phyloP scores from a whole-genome alignment of 2,113 vertebrate genomes.

The Microtus montanus region DNA sequence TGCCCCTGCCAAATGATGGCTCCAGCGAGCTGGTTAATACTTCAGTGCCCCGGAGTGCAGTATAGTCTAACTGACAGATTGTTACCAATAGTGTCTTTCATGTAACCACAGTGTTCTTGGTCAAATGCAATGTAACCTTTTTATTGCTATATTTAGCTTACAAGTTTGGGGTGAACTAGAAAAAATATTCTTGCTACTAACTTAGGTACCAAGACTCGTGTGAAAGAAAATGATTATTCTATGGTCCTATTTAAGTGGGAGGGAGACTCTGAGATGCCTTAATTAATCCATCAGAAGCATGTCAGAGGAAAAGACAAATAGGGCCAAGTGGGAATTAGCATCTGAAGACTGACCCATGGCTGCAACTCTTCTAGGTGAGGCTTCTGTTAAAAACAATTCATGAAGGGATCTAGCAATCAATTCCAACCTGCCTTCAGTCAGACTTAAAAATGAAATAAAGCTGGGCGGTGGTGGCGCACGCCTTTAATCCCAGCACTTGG shows the following conservation, averaged over 20 bases:
- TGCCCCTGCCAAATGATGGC: background rate
- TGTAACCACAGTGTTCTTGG: background rate
- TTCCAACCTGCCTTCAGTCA: background rate
- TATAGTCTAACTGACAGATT: background rate
- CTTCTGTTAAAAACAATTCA: background rate
- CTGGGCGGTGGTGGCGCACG: too few relatives aligned
- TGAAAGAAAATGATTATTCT: slow-evolving; percentile 4
- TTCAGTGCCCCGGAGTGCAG: background rate
- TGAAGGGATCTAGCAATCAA: too few relatives aligned
- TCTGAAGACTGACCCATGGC: background rate
- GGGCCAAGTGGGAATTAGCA: background rate
- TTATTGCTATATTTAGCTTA: background rate
- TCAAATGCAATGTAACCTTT: background rate
- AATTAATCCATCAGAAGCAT: slow-evolving; percentile 1
- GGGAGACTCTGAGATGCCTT: background rate
- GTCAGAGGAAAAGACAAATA: background rate
- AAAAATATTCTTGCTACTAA: background rate
- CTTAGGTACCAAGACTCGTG: background rate
- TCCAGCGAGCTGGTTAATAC: background rate
- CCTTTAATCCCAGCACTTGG: too few relatives aligned
- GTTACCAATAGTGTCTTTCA: background rate
- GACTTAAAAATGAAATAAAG: slow-evolving; percentile 29
- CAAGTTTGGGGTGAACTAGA: slow-evolving; percentile 12
- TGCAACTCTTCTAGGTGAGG: background rate
- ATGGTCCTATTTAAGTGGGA: background rate